These are phyloP conservation scores for Diarsia dahlii DNA, from an alignment of 2,888 invertebrate genomes.

Conservation along the genomic window DNA sequence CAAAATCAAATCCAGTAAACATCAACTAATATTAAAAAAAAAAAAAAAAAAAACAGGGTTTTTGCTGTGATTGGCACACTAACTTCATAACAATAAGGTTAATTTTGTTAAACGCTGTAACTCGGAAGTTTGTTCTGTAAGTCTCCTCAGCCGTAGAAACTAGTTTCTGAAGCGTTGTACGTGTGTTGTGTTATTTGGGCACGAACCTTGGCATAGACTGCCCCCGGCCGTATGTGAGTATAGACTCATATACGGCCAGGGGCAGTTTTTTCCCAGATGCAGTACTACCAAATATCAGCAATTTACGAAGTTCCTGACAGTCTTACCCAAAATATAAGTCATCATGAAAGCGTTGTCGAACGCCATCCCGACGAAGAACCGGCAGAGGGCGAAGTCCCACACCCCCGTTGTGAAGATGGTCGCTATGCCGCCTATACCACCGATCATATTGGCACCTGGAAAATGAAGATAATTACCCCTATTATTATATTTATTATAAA, in stretches of 20 bases:
- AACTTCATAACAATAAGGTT: background rate
- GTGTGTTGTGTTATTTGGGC: background rate
- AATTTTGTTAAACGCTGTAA: too few relatives aligned
- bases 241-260: background rate
- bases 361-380: slow-evolving; percentile 96
- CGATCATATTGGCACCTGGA: slow-evolving; percentile 93
- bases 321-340: slow-evolving; percentile 97
- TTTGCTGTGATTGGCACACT: background rate
- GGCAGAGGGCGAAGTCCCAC: slow-evolving; percentile 94
- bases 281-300: too few relatives aligned
- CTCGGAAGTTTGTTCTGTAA: too few relatives aligned
- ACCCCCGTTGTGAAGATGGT: slow-evolving; percentile 93
- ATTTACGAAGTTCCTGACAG: background rate
- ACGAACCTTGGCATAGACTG: too few relatives aligned
- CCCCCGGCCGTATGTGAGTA: too few relatives aligned
- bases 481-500: too few relatives aligned
- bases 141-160: too few relatives aligned
- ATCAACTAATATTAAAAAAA: too few relatives aligned
- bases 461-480: slow-evolving; percentile 47
- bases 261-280: background rate
- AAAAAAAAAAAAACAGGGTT: too few relatives aligned
- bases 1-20: too few relatives aligned
- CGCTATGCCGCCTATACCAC: slow-evolving; percentile 92
- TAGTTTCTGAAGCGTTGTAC: too few relatives aligned
- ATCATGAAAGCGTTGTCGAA: slow-evolving; percentile 97